Evolutionary conservation across 2,113 vertebrate genomes (phyloP).

Genomic region (Datnioides undecimradiatus): DNA sequence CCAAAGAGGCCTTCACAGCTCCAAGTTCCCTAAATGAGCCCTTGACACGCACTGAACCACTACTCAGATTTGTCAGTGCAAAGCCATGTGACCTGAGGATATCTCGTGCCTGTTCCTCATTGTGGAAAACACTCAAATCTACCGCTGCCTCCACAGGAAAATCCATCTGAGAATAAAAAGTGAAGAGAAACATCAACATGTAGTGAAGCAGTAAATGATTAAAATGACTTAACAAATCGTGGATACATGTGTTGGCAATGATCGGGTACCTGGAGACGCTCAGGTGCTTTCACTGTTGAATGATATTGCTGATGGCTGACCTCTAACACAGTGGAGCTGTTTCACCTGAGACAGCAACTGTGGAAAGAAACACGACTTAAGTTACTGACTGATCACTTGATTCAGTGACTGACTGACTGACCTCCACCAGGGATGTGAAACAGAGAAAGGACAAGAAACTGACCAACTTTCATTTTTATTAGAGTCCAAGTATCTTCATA

Average conservation of each 20-base stretch:
- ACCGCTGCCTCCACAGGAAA: constrained; percentile 69
- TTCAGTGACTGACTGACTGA: neutral
- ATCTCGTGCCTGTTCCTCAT: neutral
- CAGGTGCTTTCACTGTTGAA: constrained; percentile 41
- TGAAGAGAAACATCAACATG: neutral
- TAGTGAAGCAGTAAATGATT: neutral
- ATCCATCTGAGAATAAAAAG: constrained; percentile 72
- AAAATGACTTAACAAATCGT: neutral
- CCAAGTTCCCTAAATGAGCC: constrained; percentile 75
- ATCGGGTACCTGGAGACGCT: constrained; percentile 46
- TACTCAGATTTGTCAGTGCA: neutral
- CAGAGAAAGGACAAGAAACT: neutral
- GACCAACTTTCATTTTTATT: too few species aligned
- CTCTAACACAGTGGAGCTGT: constrained; percentile 35
- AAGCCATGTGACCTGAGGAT: constrained; percentile 62
- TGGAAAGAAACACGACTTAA: neutral
- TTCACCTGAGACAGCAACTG: constrained; percentile 64
- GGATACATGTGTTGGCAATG: too few species aligned
- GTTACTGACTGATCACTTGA: neutral
- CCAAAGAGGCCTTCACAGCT: constrained; percentile 41
- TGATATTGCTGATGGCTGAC: constrained; percentile 35
- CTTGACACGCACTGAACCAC: constrained; percentile 35
- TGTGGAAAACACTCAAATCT: constrained; percentile 43
- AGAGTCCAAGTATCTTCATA: too few species aligned
- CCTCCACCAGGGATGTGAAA: neutral